A percentile compares a stretch with the other conserved stretches of the same genome.
phyloP scores from a whole-genome alignment of 2,888 invertebrate genomes.

The Meiosimyza platycephala region DNA sequence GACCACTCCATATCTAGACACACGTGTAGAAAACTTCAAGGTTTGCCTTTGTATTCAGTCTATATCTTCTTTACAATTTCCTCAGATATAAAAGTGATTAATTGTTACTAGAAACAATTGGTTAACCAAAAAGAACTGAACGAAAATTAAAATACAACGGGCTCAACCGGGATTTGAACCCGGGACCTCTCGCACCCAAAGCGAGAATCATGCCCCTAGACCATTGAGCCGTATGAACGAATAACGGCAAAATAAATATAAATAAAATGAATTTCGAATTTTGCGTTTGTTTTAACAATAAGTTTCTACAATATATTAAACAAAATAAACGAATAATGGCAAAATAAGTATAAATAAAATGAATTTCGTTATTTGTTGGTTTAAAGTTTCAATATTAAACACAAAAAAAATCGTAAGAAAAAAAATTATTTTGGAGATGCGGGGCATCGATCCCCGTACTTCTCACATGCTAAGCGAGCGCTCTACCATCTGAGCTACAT shows the following conservation, averaged over 20 bases:
- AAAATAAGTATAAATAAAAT: no score
- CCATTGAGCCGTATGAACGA: slow-evolving; percentile 66
- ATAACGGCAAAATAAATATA: no score
- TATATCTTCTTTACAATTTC: no score
- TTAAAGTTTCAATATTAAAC: not conserved
- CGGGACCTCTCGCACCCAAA: slow-evolving; percentile 75
- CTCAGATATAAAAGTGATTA: no score
- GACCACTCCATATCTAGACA: no score
- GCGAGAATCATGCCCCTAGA: slow-evolving; percentile 74
- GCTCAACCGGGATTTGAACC: slow-evolving; percentile 74
- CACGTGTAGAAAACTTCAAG: no score
- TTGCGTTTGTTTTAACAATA: no score
- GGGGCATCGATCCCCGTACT: slow-evolving; percentile 64
- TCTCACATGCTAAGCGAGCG: slow-evolving; percentile 68
- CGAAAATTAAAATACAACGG: slow-evolving; percentile 50
- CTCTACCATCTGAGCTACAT: slow-evolving; percentile 69
- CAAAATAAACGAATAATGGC: not conserved
- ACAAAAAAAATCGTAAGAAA: slow-evolving; percentile 28
- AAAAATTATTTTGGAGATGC: slow-evolving; percentile 61
- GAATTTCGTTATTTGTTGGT: no score
- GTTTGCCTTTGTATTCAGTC: no score
- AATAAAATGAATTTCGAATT: no score
- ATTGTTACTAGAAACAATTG: no score
- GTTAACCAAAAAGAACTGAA: no score
- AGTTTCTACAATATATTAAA: not conserved